Conservation (phyloP, 2,888 invertebrate genomes). For the Operophtera brumata region DNA sequence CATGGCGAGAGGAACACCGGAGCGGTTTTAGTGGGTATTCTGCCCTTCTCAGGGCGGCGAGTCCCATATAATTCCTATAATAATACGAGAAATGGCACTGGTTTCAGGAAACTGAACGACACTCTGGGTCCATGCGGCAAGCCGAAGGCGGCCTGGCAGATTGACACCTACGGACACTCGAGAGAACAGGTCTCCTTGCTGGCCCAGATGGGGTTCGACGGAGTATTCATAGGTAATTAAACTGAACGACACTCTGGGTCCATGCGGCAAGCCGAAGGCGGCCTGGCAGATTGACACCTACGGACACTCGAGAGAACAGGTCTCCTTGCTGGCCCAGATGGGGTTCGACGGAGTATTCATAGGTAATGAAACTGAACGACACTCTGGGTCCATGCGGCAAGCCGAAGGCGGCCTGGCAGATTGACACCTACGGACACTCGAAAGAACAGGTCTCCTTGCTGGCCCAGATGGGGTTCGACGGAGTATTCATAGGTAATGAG, state of each 20-base stretch:
- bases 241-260: conserved; percentile 85
- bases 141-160: conserved; percentile 91
- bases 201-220: conserved; percentile 86
- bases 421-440: conserved; percentile 91
- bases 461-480: conserved; percentile 86
- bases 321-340: conserved; percentile 83
- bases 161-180: conserved; percentile 91
- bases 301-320: conserved; percentile 86
- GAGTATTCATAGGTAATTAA: conserved; percentile 83
- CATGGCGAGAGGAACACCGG: no score
- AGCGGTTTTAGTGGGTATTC: no score
- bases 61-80: no score
- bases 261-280: conserved; percentile 86
- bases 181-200: conserved; percentile 84
- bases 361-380: conserved; percentile 81
- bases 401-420: conserved; percentile 91
- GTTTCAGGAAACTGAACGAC: conserved; percentile 82
- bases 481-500: conserved; percentile 82
- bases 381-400: conserved; percentile 87
- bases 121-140: conserved; percentile 87
- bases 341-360: conserved; percentile 88
- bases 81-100: no score
- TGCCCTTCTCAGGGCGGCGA: no score
- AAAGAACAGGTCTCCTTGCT: conserved; percentile 84
- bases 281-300: conserved; percentile 95